Evolutionary conservation across 2,113 vertebrate genomes (phyloP).

Genomic region (Tragelaphus scriptus): DNA sequence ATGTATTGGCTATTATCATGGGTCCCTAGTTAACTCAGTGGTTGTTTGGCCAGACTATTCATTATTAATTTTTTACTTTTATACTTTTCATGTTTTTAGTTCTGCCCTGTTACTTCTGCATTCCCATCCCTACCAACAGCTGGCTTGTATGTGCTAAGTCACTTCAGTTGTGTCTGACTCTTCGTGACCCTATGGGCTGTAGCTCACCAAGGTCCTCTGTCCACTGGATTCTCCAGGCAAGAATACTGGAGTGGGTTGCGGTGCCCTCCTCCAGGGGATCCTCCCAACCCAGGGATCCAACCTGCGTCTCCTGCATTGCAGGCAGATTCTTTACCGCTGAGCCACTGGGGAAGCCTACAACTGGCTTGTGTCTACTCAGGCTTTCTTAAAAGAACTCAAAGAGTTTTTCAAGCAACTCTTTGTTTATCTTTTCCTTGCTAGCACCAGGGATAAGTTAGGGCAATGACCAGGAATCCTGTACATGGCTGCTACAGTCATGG

Average conservation of each 20-base stretch:
- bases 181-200: background rate
- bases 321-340: background rate
- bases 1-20: background rate
- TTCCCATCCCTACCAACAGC: background rate
- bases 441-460: background rate
- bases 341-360: background rate
- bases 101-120: background rate
- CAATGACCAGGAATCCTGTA: background rate
- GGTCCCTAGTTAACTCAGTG: background rate
- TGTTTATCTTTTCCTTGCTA: background rate
- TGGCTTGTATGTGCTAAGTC: background rate
- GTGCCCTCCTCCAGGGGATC: background rate
- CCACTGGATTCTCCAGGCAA: background rate
- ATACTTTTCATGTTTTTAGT: background rate
- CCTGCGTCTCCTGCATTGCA: background rate
- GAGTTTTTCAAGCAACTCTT: background rate
- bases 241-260: background rate
- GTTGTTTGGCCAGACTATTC: background rate
- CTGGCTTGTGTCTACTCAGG: background rate
- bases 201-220: background rate
- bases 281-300: background rate
- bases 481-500: background rate
- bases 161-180: background rate
- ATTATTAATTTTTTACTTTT: conserved; percentile 24
- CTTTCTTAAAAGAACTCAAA: background rate